Base-by-base conservation (phyloP, 2,888 invertebrate genomes). In the Meiosimyza decipiens region DNA sequence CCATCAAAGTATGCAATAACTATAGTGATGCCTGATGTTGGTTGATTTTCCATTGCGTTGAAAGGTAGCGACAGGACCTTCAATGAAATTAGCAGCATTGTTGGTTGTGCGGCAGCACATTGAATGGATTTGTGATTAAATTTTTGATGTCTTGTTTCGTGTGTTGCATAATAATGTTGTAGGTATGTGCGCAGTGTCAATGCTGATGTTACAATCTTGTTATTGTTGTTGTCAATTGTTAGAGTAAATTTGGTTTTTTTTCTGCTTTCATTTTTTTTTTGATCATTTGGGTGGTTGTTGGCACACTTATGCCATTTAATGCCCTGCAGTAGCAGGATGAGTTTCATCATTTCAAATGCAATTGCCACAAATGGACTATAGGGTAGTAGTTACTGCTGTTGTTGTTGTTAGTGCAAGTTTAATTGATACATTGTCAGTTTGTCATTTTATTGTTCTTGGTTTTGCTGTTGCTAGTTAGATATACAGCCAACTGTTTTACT, bases 141-240 rank as follows among this genome's bases (percentile, higher is more conserved):
- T 62, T 69, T 69, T 62, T 60, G 69, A 69, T 40, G 40, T 69
- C 69, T 69, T 69, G 49, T 50, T 69, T 13, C 69, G 62, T 69
- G 69, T 33, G 7, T 62, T 16, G 62, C 51, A 69, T 69, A 69
- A 52, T 62, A 69, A 69, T 69, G 40, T 7, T 33, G 16, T 28
- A 15, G 15, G 33, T 22, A 9, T 40, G 40, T 40, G 9, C 5
- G 40, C 9, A 40, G 1, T 4, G 40, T 40, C 9, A 18, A 49
- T 49, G 33, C 16, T 11, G 54, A 12, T 66, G 40, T 16, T 47
- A 16, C 52, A 47, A 47, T 40, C 22, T 28, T 18, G 40, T 40
- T 40, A 1, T 40, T 40, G 40, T 40, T 40, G 40, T 40, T 40
- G 40, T 28, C 28, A 28, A 28, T 28, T 28, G 28, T 28, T 28